Percentiles rank a stretch among this genome's conserved stretches.
Conservation (phyloP, 2,797 vertebrate species). For the Melopsittacus undulatus region DNA sequence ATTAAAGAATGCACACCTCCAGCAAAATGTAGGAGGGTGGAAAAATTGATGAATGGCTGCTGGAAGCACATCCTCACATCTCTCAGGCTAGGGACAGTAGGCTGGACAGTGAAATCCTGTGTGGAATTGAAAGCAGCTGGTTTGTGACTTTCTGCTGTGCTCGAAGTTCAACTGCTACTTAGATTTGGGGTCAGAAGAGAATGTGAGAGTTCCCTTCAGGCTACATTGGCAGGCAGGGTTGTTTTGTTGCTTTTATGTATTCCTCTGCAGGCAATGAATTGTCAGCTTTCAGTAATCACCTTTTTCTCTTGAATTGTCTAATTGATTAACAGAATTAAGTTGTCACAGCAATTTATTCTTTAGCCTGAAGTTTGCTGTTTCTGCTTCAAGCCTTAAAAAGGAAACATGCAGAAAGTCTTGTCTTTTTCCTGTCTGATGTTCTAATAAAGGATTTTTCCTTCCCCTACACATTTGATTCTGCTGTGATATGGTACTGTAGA, state of each 20-base stretch:
- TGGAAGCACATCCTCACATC: not conserved
- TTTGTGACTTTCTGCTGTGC: constrained; percentile 1
- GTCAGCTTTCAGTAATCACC: constrained; percentile 53
- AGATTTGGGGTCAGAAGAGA: constrained; percentile 49
- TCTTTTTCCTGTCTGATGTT: not conserved
- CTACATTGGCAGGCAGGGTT: constrained; percentile 22
- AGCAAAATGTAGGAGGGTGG: not conserved
- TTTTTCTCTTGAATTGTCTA: constrained; percentile 24
- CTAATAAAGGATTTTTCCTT: not conserved
- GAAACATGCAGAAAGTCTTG: not conserved
- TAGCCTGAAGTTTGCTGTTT: not conserved
- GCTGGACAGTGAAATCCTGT: not conserved
- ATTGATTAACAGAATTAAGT: constrained; percentile 57
- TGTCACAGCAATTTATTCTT: constrained; percentile 30
- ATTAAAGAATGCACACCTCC: not conserved
- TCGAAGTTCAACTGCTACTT: constrained; percentile 45
- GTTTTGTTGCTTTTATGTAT: constrained; percentile 39
- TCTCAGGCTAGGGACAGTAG: not conserved
- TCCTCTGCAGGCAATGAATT: not conserved
- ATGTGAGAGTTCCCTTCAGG: constrained; percentile 11
- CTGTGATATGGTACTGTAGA: not conserved
- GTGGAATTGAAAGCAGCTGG: constrained; percentile 20
- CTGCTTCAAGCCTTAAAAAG: not conserved
- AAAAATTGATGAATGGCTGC: not conserved
- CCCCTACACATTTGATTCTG: not conserved